Percentiles rank a stretch among this genome's conserved stretches.
Conservation (phyloP, 2,113 vertebrate species). For the Brachypodius melanocephalos region DNA sequence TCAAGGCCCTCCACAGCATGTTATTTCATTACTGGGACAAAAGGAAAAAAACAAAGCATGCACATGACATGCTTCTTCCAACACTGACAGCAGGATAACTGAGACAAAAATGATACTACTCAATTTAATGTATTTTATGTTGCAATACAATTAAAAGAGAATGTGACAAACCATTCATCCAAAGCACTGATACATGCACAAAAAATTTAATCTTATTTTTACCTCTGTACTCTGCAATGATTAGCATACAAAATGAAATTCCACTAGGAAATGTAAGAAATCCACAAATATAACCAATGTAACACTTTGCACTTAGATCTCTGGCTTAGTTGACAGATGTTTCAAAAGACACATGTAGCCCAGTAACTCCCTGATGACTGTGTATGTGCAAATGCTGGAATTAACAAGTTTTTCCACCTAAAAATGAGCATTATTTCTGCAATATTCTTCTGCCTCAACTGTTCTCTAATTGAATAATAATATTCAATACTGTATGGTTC, state of each 20-base stretch:
- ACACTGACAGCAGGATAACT: background rate
- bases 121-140: background rate
- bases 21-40: background rate
- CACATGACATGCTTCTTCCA: background rate
- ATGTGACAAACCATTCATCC: background rate
- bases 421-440: background rate
- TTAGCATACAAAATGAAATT: background rate
- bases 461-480: background rate
- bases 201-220: background rate
- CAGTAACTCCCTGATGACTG: constrained; percentile 14
- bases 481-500: background rate
- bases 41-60: background rate
- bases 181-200: background rate
- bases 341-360: constrained; percentile 14
- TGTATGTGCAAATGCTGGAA: background rate
- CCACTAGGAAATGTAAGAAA: constrained; percentile 17
- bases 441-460: background rate
- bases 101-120: background rate
- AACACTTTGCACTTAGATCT: constrained; percentile 1
- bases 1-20: background rate
- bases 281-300: background rate
- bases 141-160: background rate
- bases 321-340: constrained; percentile 43
- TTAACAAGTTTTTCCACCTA: background rate
- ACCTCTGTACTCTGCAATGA: background rate